Percentiles rank a stretch among this genome's conserved stretches.
Evolutionary conservation across 2,113 vertebrate genomes (phyloP).

Genomic region (Crypturellus undulatus): DNA sequence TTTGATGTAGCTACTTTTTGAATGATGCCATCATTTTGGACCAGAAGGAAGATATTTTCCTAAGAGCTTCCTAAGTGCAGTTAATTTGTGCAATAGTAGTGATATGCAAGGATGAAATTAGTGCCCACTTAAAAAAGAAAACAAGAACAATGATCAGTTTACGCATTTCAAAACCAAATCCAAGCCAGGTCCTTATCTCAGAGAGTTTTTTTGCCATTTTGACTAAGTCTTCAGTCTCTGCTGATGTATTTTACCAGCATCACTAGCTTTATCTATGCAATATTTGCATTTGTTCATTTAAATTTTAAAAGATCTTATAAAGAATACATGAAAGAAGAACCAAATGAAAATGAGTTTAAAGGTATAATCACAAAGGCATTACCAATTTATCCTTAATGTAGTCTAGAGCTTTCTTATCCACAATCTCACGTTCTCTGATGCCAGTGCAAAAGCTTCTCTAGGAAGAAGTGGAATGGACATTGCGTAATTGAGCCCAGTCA

Average conservation of each 20-base stretch:
- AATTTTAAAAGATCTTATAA: background rate
- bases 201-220: background rate
- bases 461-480: background rate
- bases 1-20: background rate
- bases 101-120: background rate
- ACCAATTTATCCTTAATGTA: conserved; percentile 16
- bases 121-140: background rate
- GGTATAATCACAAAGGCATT: background rate
- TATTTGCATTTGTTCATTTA: conserved; percentile 14
- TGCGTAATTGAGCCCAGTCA: background rate
- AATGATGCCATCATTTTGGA: background rate
- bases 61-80: background rate
- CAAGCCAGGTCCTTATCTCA: background rate
- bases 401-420: background rate
- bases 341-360: background rate
- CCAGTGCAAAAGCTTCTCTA: conserved; percentile 1
- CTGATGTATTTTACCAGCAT: background rate
- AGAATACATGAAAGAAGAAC: background rate
- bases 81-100: background rate
- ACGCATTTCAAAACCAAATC: background rate
- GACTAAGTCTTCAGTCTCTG: background rate
- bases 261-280: background rate
- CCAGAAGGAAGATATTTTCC: background rate
- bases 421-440: background rate
- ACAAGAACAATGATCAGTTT: background rate